Base-by-base conservation (phyloP, 2,888 invertebrate genomes). In the Machimus atricapillus region DNA sequence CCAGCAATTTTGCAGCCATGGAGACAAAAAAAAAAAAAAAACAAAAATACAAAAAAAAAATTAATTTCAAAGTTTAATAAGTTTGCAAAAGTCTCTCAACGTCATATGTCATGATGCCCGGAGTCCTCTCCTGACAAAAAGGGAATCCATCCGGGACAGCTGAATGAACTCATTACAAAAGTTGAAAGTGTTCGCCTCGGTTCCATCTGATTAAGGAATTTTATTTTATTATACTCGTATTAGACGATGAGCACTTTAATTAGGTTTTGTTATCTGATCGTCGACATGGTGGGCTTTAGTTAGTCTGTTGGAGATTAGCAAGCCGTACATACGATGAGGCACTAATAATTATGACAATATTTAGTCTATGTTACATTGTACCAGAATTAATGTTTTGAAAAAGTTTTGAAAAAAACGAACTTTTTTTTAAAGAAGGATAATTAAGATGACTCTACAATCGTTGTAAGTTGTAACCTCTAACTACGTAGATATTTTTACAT, bases 51-150 rank as follows among this genome's bases (percentile, higher is more conserved):
- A 16, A 46, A 34, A 58, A 85, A 85, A 85, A 85, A 74, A 85
- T 85, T 85, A 85, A 85, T 85, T 85, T 85, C 74, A 85, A 85
- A 85, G 74, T 85, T 85, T 85, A 85, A 85, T 85, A 85, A 85
- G 85, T 85, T 82, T 85, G 74, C 40, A 73, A 85, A 46, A 85
- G 85, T 85, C 85, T 40, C 46, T 73, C 74, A 85, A 74, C 85
- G 85, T 85, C 85, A 85, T 85, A 85, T 85, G 85, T 85, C 85
- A 85, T 46, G 52, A 43, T 74, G 46, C 46, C 34, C 66, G 23
- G n/a, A 46, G 14, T 43, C 52, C n/a, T 52, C 52, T 16, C 23
- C 43, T 12, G 74, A 56, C 73, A 56, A 85, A 74, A 27, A 74
- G 46, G 56, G 40, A 74, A 43, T 74, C 85, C 85, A 85, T 74